Conservation (phyloP, 1,140 invertebrate genomes). For the Drosophila ogumai region DNA sequence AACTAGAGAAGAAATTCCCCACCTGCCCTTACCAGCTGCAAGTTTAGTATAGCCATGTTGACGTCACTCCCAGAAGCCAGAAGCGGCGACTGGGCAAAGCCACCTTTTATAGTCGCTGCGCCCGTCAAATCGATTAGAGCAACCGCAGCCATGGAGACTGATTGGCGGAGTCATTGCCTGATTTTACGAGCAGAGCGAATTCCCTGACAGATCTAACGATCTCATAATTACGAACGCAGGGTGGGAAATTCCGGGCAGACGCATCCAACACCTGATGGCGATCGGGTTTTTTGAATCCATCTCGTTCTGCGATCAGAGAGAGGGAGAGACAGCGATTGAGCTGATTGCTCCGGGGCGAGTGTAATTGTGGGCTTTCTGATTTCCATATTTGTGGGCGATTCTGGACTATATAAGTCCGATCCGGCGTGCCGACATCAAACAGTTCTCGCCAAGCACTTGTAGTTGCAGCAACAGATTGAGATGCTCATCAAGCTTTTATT, state of each 20-base stretch:
- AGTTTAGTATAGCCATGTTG: constrained; percentile 12
- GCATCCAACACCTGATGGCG: constrained; percentile 44
- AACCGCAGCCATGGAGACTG: constrained; percentile 30
- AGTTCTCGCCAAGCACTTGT: constrained; percentile 30
- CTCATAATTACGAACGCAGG: constrained; percentile 20
- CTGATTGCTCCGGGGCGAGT: constrained; percentile 13
- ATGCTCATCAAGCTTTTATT: constrained; percentile 63
- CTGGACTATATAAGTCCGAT: constrained; percentile 55
- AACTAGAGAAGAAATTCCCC: constrained; percentile 6
- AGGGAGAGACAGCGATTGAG: neutral
- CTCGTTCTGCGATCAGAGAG: neutral
- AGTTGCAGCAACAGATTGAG: constrained; percentile 5
- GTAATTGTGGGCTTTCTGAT: constrained; percentile 45
- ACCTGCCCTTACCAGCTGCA: constrained; percentile 18
- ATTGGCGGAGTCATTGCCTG: constrained; percentile 35
- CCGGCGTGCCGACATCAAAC: constrained; percentile 14
- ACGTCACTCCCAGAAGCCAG: constrained; percentile 23
- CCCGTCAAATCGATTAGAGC: constrained; percentile 35
- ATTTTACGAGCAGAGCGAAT: constrained; percentile 47
- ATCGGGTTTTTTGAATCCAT: constrained; percentile 36
- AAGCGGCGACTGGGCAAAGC: constrained; percentile 36
- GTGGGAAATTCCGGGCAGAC: constrained; percentile 40
- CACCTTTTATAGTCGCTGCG: constrained; percentile 38
- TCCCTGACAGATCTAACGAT: constrained; percentile 13
- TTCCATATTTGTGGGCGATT: constrained; percentile 56